phyloP scores from a whole-genome alignment of 1,140 invertebrate species.

The Penaeus indicus region DNA sequence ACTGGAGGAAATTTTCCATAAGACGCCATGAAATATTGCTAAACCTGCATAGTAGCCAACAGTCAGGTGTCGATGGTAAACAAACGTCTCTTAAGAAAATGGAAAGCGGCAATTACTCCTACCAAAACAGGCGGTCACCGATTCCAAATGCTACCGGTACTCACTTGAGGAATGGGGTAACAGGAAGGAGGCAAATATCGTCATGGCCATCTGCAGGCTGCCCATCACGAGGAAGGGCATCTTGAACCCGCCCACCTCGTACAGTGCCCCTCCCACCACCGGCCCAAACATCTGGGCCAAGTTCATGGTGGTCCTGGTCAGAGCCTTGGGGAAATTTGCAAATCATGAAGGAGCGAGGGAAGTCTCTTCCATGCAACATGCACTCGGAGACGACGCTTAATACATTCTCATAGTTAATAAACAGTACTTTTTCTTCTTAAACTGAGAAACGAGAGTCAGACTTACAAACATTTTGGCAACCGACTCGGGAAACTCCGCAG shows the following conservation, averaged over 20 bases:
- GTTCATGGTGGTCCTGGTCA: conserved; percentile 68
- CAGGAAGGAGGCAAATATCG: conserved; percentile 60
- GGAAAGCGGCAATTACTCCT: background rate
- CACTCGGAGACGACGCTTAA: background rate
- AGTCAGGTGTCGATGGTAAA: no score
- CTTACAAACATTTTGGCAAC: conserved; percentile 69
- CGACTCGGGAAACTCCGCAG: conserved; percentile 67
- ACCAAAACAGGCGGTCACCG: background rate
- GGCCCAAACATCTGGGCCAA: conserved; percentile 69
- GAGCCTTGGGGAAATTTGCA: conserved; percentile 63
- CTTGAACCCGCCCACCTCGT: conserved; percentile 68
- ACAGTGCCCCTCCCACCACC: conserved; percentile 67
- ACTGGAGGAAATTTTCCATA: no score
- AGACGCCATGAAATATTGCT: no score
- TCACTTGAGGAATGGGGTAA: conserved; percentile 57
- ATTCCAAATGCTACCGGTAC: background rate
- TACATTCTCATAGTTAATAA: background rate
- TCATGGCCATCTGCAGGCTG: conserved; percentile 65
- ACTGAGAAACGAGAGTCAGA: conserved; percentile 1
- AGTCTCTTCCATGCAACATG: background rate
- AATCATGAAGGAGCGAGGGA: conserved; percentile 5
- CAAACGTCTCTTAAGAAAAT: background rate
- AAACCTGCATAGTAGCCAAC: no score
- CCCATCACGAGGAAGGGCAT: conserved; percentile 69
- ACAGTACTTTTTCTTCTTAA: no score